These are phyloP conservation scores for Ranitomeya imitator DNA, from an alignment of 2,113 vertebrate genomes.

Conservation along the genomic window DNA sequence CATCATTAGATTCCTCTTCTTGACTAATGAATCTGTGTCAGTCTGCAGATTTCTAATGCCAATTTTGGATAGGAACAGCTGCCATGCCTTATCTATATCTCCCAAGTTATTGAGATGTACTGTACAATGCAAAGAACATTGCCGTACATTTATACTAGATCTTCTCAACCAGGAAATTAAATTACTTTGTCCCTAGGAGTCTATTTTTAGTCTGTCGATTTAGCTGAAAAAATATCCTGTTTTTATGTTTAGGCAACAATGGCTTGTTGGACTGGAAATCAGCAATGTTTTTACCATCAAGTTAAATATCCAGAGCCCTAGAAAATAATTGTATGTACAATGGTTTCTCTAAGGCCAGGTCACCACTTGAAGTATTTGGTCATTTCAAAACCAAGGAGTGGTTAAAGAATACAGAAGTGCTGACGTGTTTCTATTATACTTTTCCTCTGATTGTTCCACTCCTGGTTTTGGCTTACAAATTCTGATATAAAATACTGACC, in stretches of 20 bases:
- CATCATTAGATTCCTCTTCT: constrained; percentile 51
- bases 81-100: constrained; percentile 50
- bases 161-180: constrained; percentile 25
- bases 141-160: constrained; percentile 15
- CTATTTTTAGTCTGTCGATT: constrained; percentile 1
- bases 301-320: no score
- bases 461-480: no score
- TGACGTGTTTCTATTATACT: no score
- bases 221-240: background rate
- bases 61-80: constrained; percentile 54
- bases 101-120: constrained; percentile 45
- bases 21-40: constrained; percentile 56
- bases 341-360: no score
- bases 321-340: no score
- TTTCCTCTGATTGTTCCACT: no score
- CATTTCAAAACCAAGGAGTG: no score
- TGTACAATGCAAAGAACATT: constrained; percentile 49
- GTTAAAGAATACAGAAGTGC: no score
- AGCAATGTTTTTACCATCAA: background rate
- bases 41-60: constrained; percentile 51
- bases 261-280: background rate
- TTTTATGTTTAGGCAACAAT: background rate
- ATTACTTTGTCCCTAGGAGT: constrained; percentile 27
- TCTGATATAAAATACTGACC: no score
- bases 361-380: no score